These are phyloP conservation scores for Micropoecilia bifurca DNA, from an alignment of 2,797 vertebrate genomes.

Conservation along the genomic window DNA sequence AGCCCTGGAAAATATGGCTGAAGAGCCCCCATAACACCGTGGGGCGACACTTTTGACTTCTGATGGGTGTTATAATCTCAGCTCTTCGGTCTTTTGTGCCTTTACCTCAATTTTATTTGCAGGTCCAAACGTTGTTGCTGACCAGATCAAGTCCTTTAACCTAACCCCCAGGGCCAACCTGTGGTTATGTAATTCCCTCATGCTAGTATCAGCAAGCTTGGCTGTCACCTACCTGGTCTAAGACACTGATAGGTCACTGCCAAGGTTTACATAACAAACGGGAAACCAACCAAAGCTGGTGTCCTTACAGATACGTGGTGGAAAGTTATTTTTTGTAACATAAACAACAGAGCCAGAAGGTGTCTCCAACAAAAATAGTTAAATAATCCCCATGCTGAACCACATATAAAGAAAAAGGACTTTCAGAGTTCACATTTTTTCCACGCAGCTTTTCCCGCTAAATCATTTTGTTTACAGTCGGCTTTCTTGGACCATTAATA, in stretches of 20 bases:
- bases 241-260: constrained; percentile 51
- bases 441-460: constrained; percentile 11
- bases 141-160: constrained; percentile 44
- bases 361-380: constrained; percentile 1
- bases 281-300: constrained; percentile 39
- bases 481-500: constrained; percentile 33
- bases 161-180: constrained; percentile 41
- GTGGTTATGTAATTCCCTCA: constrained; percentile 73
- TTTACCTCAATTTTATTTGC: background rate
- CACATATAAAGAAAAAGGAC: background rate
- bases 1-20: constrained; percentile 58
- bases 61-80: constrained; percentile 52
- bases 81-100: constrained; percentile 51
- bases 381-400: constrained; percentile 6
- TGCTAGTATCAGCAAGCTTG: constrained; percentile 66
- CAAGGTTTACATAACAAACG: constrained; percentile 78
- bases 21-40: constrained; percentile 20
- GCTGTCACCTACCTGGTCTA: constrained; percentile 70
- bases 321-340: constrained; percentile 24
- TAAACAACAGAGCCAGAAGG: constrained; percentile 1
- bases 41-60: constrained; percentile 32
- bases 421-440: constrained; percentile 18
- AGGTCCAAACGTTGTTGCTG: constrained; percentile 46
- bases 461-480: constrained; percentile 53
- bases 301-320: constrained; percentile 28